phyloP scores from a whole-genome alignment of 2,888 invertebrate genomes.

The Diarsia dahlii region DNA sequence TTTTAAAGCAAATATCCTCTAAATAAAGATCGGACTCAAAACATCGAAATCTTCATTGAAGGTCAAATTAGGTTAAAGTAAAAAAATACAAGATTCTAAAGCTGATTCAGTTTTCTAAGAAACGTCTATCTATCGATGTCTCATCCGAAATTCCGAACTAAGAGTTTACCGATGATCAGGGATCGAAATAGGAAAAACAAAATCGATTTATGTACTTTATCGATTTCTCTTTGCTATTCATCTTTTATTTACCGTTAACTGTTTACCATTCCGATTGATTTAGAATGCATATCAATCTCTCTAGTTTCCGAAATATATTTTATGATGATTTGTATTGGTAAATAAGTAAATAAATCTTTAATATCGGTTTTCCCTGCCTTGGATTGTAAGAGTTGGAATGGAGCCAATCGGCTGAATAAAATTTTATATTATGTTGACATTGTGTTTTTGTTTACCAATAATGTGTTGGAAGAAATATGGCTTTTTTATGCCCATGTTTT shows the following conservation, averaged over 20 bases:
- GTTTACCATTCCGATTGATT: slow-evolving; percentile 50
- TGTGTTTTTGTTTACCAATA: slow-evolving; percentile 52
- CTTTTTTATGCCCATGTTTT: slow-evolving; percentile 34
- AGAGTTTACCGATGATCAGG: slow-evolving; percentile 27
- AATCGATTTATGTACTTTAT: slow-evolving; percentile 11
- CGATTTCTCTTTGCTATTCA: slow-evolving; percentile 21
- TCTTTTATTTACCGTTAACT: slow-evolving; percentile 13
- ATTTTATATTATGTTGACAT: slow-evolving; percentile 58
- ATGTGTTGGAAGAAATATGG: slow-evolving; percentile 36
- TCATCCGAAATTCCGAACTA: slow-evolving; percentile 6
- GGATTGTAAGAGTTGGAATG: slow-evolving; percentile 51
- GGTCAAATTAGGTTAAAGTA: neutral
- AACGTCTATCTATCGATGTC: slow-evolving; percentile 36
- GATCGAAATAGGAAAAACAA: slow-evolving; percentile 32
- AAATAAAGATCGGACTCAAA: slow-evolving; percentile 14
- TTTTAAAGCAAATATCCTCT: slow-evolving; percentile 1
- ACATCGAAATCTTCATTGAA: slow-evolving; percentile 11
- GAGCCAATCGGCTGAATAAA: slow-evolving; percentile 56
- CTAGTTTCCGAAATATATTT: slow-evolving; percentile 52
- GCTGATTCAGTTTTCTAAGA: slow-evolving; percentile 38
- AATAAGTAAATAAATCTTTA: slow-evolving; percentile 63
- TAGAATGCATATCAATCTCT: slow-evolving; percentile 34
- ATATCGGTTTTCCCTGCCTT: slow-evolving; percentile 43
- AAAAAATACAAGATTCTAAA: slow-evolving; percentile 6
- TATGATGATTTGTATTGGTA: slow-evolving; percentile 57